Conservation (phyloP, 2,888 invertebrate species). For the Andricus curvator region DNA sequence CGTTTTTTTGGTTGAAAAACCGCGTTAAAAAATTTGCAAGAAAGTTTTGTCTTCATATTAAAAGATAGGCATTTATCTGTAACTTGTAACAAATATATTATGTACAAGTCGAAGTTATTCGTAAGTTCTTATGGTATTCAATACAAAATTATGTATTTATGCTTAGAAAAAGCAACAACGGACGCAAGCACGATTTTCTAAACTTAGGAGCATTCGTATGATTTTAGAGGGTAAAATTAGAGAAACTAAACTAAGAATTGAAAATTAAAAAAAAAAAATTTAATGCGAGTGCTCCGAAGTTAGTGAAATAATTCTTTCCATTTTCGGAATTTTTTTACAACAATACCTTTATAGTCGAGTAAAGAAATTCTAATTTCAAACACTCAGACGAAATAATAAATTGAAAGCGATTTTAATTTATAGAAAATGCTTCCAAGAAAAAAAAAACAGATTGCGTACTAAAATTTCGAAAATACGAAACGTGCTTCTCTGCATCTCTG, state of each 20-base stretch:
- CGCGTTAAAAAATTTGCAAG: not conserved
- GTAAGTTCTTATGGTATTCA: not conserved
- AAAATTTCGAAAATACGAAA: not conserved
- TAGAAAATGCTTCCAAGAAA: not conserved
- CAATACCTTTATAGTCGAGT: too few relatives aligned
- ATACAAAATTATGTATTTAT: constrained; percentile 27
- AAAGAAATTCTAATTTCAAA: not conserved
- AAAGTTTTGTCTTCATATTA: not conserved
- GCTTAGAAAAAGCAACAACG: constrained; percentile 18
- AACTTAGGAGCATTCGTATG: constrained; percentile 1
- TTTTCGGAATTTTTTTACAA: too few relatives aligned
- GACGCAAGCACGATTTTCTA: constrained; percentile 10
- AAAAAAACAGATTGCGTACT: not conserved
- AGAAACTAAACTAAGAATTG: too few relatives aligned
- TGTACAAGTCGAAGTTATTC: constrained; percentile 8
- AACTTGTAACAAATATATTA: constrained; percentile 24
- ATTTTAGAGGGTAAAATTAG: not conserved
- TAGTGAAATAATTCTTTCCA: too few relatives aligned
- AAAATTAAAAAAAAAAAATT: too few relatives aligned
- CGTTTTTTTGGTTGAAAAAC: not conserved
- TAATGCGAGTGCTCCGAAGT: too few relatives aligned
- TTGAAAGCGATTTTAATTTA: not conserved
- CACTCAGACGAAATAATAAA: not conserved
- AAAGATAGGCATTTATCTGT: constrained; percentile 17
- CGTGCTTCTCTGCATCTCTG: not conserved